These are phyloP conservation scores for Platycnemis pennipes DNA, from an alignment of 2,888 invertebrate genomes.

Conservation along the genomic window DNA sequence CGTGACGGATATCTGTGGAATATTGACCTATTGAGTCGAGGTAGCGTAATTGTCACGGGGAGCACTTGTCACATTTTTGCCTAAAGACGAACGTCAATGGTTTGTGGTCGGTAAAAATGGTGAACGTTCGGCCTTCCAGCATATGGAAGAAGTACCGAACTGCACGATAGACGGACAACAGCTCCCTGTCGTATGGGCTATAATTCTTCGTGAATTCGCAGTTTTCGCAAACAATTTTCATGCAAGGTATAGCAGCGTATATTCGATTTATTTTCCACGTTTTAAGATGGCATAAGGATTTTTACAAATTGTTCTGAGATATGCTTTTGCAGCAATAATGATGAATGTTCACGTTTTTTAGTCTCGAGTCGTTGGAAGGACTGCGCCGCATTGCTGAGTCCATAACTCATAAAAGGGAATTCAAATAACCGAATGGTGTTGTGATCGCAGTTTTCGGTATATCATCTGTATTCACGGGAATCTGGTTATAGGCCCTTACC, in stretches of 20 bases:
- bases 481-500: neutral
- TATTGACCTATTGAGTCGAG: neutral
- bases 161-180: neutral
- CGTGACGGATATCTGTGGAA: too few species aligned
- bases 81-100: neutral
- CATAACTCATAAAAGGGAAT: conserved; percentile 69
- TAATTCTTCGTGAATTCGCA: neutral
- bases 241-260: neutral
- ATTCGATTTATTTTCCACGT: neutral
- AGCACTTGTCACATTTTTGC: neutral
- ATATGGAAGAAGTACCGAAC: neutral
- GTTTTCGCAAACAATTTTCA: neutral
- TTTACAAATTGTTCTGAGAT: too few species aligned
- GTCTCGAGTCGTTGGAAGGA: conserved; percentile 63
- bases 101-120: conserved; percentile 6
- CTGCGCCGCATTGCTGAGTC: conserved; percentile 68
- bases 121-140: neutral
- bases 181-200: neutral
- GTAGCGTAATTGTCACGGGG: neutral
- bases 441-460: conserved; percentile 24
- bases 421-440: conserved; percentile 61
- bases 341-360: too few species aligned
- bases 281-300: too few species aligned
- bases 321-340: too few species aligned
- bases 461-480: neutral